Evolutionary conservation across 2,888 invertebrate genomes (phyloP), one percentile per base, ranked within the genome.

Genomic region (Harpalus rubripes): DNA sequence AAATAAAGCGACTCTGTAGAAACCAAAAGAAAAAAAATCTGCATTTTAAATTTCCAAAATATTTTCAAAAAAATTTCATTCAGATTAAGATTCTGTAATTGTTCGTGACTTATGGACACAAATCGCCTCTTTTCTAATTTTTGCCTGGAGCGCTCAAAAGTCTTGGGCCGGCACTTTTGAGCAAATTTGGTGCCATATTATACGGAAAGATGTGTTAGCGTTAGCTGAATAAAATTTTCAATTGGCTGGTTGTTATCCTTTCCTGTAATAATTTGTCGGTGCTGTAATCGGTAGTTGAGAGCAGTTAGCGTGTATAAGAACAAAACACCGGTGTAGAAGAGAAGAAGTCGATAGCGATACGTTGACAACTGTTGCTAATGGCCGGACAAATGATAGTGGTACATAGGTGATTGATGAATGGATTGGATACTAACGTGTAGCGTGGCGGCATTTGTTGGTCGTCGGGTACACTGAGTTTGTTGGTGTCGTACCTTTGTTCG

Each of bases 401-500:
- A 18, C 63, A 22, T 63, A 22, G 22, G 18, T 63, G 72, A 72
- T 52, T 52, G 56, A 58, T 78, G 78, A 58, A 78, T 78, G 26
- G 78, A 39, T 76, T 39, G 59, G 78, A 83, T 85, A 78, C 82
- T 83, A 78, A 82, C 84, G 84, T 84, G 84, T 84, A 84, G 6
- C 74, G 74, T 80, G 84, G 84, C 78, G 78, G 84, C 84, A 84
- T 78, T 84, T 84, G 84, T 63, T 84, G 84, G 52, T 84, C 84
- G 65, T 84, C 84, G 84, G 59, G 52, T 44, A 84, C 84, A 84
- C 84, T 59, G 78, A 84, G 78, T 84, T 84, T 84, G 78, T 76
- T 78, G 78, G 78, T 84, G 78, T 84, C 84, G 84, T 91, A 91
- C 91, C 91, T 91, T 88, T 89, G 89, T 87, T 91, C 91, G 89